These are phyloP conservation scores for Dynastes hyllus DNA, from an alignment of 2,888 invertebrate genomes.

Conservation along the genomic window DNA sequence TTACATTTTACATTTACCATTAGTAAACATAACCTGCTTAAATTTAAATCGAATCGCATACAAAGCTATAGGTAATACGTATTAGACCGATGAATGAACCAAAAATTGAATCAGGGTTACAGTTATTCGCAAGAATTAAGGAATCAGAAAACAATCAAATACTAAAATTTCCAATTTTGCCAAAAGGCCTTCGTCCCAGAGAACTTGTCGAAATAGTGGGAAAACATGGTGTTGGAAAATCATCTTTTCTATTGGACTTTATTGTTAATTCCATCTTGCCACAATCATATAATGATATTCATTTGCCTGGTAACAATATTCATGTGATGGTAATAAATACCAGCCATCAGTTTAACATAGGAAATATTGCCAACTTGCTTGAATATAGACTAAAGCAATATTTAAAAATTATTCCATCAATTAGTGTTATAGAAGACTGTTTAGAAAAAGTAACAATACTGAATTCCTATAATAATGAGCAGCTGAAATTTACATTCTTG, in stretches of 20 bases:
- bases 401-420: conserved; percentile 65
- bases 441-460: conserved; percentile 67
- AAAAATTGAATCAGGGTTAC: conserved; percentile 55
- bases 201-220: conserved; percentile 73
- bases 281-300: conserved; percentile 59
- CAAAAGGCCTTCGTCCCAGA: conserved; percentile 65
- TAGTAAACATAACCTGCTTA: no score
- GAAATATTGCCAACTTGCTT: conserved; percentile 67
- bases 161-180: conserved; percentile 53
- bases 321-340: conserved; percentile 72
- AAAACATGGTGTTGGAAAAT: conserved; percentile 71
- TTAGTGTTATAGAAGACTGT: conserved; percentile 67
- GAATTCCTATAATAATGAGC: conserved; percentile 68
- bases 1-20: no score
- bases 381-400: conserved; percentile 61
- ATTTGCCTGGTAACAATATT: conserved; percentile 69
- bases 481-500: conserved; percentile 66
- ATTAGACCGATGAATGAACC: conserved; percentile 20
- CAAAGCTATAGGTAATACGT: no score
- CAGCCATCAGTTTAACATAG: conserved; percentile 71
- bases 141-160: conserved; percentile 49
- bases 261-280: conserved; percentile 72
- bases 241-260: conserved; percentile 71
- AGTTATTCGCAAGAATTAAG: conserved; percentile 54
- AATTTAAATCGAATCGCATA: no score